phyloP scores from a whole-genome alignment of 2,797 vertebrate species.

The Fistularia tabacaria region DNA sequence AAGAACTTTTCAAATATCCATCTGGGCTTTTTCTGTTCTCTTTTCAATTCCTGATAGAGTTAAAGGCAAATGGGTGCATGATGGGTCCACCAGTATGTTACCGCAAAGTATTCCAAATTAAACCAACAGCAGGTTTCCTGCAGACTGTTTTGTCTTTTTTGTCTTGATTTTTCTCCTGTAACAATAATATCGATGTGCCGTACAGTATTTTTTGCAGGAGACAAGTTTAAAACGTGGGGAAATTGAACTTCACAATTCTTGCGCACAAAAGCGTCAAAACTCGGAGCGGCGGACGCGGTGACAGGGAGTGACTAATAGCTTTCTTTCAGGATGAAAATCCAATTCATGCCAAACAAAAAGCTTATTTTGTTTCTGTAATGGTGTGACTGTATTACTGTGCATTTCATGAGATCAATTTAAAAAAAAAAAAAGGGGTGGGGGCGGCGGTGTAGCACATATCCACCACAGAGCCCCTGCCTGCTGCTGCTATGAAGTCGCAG shows the following conservation, averaged over 20 bases:
- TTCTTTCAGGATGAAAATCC: constrained; percentile 68
- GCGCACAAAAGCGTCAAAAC: constrained; percentile 63
- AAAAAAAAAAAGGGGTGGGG: constrained; percentile 45
- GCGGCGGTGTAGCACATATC: constrained; percentile 60
- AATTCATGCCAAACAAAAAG: constrained; percentile 80
- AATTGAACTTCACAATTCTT: constrained; percentile 59
- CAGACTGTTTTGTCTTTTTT: too few species aligned
- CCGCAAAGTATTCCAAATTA: constrained; percentile 43
- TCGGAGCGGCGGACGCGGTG: constrained; percentile 67
- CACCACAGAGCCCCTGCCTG: constrained; percentile 50
- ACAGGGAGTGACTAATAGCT: constrained; percentile 77
- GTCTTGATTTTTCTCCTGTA: constrained; percentile 25
- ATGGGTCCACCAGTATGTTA: constrained; percentile 61
- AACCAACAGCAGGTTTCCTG: constrained; percentile 50
- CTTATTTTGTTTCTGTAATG: constrained; percentile 80
- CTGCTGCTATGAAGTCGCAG: constrained; percentile 56
- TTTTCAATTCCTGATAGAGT: constrained; percentile 60
- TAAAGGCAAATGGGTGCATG: constrained; percentile 53
- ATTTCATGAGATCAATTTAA: constrained; percentile 77
- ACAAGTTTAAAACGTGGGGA: constrained; percentile 53
- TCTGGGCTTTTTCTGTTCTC: constrained; percentile 56
- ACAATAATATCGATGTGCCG: constrained; percentile 50
- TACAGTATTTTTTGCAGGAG: constrained; percentile 47
- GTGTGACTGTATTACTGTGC: constrained; percentile 77
- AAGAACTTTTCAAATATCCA: constrained; percentile 76